Conservation (phyloP, 2,888 invertebrate species). For the Bruchidius siliquastri region DNA sequence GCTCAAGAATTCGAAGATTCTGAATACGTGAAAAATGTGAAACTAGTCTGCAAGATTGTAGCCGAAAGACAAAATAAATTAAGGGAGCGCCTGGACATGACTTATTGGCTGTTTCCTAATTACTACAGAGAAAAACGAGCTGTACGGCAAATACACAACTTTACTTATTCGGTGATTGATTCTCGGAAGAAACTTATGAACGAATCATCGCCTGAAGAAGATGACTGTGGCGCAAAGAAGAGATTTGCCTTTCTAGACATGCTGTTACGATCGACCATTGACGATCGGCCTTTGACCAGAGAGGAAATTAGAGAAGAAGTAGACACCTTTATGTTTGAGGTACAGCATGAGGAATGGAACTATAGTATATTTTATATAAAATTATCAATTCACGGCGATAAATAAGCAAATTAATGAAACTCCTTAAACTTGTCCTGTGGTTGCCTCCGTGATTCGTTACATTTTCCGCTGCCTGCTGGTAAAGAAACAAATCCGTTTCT, state of each 20-base stretch:
- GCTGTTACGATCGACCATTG: constrained; percentile 52
- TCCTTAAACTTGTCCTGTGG: too few species aligned
- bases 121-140: constrained; percentile 50
- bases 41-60: constrained; percentile 2
- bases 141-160: constrained; percentile 24
- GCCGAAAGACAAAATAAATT: background rate
- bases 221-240: constrained; percentile 44
- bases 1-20: constrained; percentile 1
- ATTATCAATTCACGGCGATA: constrained; percentile 23
- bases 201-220: background rate
- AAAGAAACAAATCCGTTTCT: too few species aligned
- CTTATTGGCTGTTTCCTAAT: constrained; percentile 54
- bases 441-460: too few species aligned
- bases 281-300: constrained; percentile 56
- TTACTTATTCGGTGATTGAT: constrained; percentile 6
- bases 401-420: too few species aligned
- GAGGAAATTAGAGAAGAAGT: constrained; percentile 64
- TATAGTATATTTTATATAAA: constrained; percentile 16
- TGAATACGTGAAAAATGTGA: background rate
- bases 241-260: constrained; percentile 66
- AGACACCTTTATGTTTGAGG: constrained; percentile 71
- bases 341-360: constrained; percentile 27
- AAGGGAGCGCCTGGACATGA: constrained; percentile 40
- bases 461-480: too few species aligned
- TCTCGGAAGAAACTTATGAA: constrained; percentile 17